Evolutionary conservation across 2,888 invertebrate species (phyloP), one percentile per base, ranked within the genome.

Genomic region (Eupithecia centaureata): DNA sequence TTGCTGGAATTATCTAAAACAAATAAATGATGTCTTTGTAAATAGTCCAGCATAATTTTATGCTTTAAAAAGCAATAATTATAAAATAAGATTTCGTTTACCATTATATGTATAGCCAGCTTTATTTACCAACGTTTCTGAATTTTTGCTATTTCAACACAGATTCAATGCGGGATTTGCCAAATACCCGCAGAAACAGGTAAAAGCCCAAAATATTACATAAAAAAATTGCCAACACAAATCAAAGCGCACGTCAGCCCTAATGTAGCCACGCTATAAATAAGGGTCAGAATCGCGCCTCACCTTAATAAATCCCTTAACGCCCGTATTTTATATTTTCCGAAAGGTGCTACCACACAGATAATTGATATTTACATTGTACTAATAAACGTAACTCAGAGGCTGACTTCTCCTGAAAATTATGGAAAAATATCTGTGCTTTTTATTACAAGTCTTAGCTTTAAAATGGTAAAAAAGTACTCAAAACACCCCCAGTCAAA

Each of bases 361-460:
- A 78, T 82, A 84, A 86, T 84, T 86, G 83, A 82, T 85, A 84
- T 85, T 86, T 82, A 85, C 81, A 78, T 74, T 73, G 73, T 72
- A 76, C 74, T 77, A 74, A 77, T 78, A 76, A 77, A 76, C 71
- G 71, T 75, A 74, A 74, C 73, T 71, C 64, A 65, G 52, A 70
- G 61, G n/a, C 57, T 47, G 60, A 15, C 25, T n/a, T 28, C 56
- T 28, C 28, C 56, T n/a, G 30, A 51, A 25, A 51, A 25, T 51
- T n/a, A 51, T 18, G 51, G 25, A 13, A 47, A 47, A 47, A 47
- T 47, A 47, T 18, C n/a, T 22, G 8, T 47, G 47, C 47, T 47
- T 10, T 47, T 47, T 47, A 47, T 47, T 22, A 47, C 5, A 22
- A 51, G 25, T 13, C 22, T 25, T 25, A 12, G 51, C 13, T 38